phyloP scores from a whole-genome alignment of 2,797 vertebrate genomes.

The Uromys caudimaculatus region DNA sequence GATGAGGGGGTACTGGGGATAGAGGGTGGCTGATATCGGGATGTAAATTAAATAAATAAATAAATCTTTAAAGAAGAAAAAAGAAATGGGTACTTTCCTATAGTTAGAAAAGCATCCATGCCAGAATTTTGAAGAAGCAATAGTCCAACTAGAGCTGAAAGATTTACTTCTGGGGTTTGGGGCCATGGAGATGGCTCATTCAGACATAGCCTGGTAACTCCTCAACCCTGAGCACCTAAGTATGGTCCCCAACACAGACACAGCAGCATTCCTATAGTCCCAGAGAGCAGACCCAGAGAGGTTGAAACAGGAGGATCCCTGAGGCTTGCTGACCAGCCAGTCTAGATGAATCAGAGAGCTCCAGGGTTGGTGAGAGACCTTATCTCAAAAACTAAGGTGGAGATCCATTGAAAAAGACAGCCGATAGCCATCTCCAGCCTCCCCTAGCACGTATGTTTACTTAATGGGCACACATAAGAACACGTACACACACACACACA shows the following conservation, averaged over 20 bases:
- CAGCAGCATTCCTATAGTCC: neutral
- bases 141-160: neutral
- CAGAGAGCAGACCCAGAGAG: neutral
- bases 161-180: neutral
- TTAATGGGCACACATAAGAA: neutral
- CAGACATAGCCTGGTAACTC: neutral
- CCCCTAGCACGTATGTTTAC: neutral
- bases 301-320: neutral
- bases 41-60: neutral
- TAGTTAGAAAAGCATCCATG: neutral
- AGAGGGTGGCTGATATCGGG: neutral
- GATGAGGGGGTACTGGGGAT: neutral
- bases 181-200: neutral
- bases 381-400: neutral
- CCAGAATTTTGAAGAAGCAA: constrained; percentile 41
- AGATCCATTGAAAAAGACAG: neutral
- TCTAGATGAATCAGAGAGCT: neutral
- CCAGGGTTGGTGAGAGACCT: neutral
- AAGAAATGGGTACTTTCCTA: neutral
- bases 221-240: neutral
- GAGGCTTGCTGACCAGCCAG: neutral
- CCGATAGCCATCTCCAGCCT: neutral
- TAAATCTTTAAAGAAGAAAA: too few species aligned
- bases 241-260: neutral
- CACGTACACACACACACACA: neutral